Evolutionary conservation across 1,140 invertebrate species (phyloP), one percentile per base, ranked within the genome.

Genomic region (Drosophila setifemur): DNA sequence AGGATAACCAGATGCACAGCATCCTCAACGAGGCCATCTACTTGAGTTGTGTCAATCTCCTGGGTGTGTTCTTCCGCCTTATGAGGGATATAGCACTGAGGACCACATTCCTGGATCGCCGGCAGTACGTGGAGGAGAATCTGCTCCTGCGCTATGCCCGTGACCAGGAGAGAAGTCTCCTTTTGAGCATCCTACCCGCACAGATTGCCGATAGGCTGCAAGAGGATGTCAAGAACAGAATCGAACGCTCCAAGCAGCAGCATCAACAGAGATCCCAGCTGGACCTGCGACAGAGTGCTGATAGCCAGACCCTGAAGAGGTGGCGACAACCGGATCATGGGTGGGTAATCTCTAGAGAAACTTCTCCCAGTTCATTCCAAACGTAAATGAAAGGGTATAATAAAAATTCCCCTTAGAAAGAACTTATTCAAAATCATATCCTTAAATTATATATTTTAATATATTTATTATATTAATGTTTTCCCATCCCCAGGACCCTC

Each of bases 31-130:
- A 97, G 82, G 86, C 93, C 12, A 92, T 97, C 54, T 97, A 95
- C 83, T 92, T 96, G 48, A 72, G 93, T 7, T 95, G 95, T 74
- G 93, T 96, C 2, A 97, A 97, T 86, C 91, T 94, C 3, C 91
- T 97, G 71, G 97, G 97, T 2, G 91, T 97, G 2, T 97, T 96
- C 90, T 96, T 97, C 88, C 93, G 96, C 55, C 94, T 96, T 47
- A 94, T 97, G 92, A 96, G 96, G 54, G 97, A 98, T 90, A 94
- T 98, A 14, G 95, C 96, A 3, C 95, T 97, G 39, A 91, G 96
- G 63, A 92, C 95, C 49, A 96, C 96, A 0, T 98, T 98, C 89
- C 91, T 98, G 11, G 97, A 98, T 83, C 93, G 96, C 11, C 91
- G 96, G 50, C 95, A 95, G 43, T 97, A 95, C 73, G 95, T 98